Percentiles rank a stretch among this genome's conserved stretches.
Evolutionary conservation across 92 coral and sea anemone species (phyloP).

Genomic region (Heteractis magnifica): DNA sequence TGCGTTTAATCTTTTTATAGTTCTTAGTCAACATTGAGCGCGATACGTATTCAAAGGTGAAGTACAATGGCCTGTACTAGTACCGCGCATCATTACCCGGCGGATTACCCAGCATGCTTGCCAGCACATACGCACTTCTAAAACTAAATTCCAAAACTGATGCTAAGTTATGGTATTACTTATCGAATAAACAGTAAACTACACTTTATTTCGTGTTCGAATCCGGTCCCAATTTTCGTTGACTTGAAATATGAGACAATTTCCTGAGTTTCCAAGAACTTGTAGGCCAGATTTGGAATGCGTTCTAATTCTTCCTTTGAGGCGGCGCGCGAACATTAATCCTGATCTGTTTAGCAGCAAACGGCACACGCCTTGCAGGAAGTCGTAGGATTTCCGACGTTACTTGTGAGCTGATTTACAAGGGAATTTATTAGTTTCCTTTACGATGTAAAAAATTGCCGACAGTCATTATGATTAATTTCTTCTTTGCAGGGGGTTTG

Average conservation of each 20-base stretch:
- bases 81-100: too few species aligned
- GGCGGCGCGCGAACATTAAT: not conserved
- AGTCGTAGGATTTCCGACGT: slow-evolving; percentile 1
- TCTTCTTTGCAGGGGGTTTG: not conserved
- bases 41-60: too few species aligned
- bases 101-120: too few species aligned
- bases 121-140: too few species aligned
- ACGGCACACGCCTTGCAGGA: slow-evolving; percentile 8
- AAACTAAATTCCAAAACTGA: too few species aligned
- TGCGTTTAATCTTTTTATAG: not conserved
- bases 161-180: too few species aligned
- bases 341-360: not conserved
- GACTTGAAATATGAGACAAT: not conserved
- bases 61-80: too few species aligned
- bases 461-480: slow-evolving; percentile 4
- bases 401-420: slow-evolving; percentile 1
- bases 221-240: not conserved
- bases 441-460: not conserved
- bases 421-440: not conserved
- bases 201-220: too few species aligned
- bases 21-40: too few species aligned
- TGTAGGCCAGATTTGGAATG: not conserved
- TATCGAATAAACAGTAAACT: too few species aligned
- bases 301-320: not conserved
- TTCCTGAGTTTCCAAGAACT: not conserved